A percentile compares a stretch with the other conserved stretches of the same genome.
Evolutionary conservation across 2,797 vertebrate species (phyloP).

Genomic region (Crypturellus tataupa): DNA sequence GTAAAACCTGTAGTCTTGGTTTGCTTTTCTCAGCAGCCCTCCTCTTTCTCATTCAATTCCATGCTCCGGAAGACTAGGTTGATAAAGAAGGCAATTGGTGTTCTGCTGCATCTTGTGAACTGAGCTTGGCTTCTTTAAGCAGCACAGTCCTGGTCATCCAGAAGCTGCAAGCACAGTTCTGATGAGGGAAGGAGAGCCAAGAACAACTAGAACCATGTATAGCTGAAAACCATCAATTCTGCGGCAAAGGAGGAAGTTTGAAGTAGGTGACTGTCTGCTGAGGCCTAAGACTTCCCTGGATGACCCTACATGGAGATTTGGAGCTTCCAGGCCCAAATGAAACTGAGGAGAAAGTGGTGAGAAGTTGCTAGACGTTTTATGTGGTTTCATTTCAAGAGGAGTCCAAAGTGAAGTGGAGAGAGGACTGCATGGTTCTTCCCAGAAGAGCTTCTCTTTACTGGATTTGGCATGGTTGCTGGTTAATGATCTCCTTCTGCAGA

Average conservation of each 20-base stretch:
- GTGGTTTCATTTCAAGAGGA: background rate
- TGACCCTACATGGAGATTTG: background rate
- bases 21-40: background rate
- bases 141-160: background rate
- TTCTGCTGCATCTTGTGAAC: background rate
- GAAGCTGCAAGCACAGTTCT: background rate
- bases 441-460: background rate
- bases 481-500: background rate
- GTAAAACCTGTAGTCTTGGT: fast-evolving
- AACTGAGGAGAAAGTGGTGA: background rate
- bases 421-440: background rate
- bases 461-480: background rate
- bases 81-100: background rate
- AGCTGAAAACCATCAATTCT: slow-evolving; percentile 4
- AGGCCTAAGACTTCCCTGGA: background rate
- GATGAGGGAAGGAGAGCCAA: slow-evolving; percentile 12
- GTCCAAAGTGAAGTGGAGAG: background rate
- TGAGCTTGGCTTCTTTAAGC: background rate
- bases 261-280: background rate
- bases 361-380: background rate
- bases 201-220: background rate
- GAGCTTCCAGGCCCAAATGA: background rate
- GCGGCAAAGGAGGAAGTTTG: background rate
- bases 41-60: background rate
- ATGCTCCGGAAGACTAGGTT: background rate